A percentile compares a stretch with the other conserved stretches of the same genome.
phyloP scores from a whole-genome alignment of 2,113 vertebrate species.

The Polypterus bichir region DNA sequence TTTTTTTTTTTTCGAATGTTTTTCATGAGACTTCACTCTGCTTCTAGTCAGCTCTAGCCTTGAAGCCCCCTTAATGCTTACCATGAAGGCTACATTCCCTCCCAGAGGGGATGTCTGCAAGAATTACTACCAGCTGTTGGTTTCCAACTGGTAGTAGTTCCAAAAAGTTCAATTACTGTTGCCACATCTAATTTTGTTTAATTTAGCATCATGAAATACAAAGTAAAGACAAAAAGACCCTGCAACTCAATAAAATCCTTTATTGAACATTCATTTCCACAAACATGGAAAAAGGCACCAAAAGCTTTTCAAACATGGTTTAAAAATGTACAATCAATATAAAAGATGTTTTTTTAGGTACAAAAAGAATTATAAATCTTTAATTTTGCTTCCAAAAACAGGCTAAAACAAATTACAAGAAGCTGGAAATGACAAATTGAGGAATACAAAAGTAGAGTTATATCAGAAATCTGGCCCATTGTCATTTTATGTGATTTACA shows the following conservation, averaged over 20 bases:
- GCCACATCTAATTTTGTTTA: too few relatives aligned
- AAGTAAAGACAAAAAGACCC: conserved; percentile 14
- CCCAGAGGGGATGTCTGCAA: too few relatives aligned
- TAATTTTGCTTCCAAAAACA: conserved; percentile 28
- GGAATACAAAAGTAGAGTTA: conserved; percentile 44
- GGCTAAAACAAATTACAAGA: conserved; percentile 26
- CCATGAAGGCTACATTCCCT: too few relatives aligned
- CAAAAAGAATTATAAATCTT: conserved; percentile 23
- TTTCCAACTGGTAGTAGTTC: too few relatives aligned
- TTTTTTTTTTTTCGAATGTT: too few relatives aligned
- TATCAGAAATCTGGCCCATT: conserved; percentile 14
- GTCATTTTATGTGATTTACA: conserved; percentile 46
- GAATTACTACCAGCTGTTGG: too few relatives aligned
- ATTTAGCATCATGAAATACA: too few relatives aligned
- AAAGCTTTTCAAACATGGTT: conserved; percentile 32
- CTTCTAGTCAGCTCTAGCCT: too few relatives aligned
- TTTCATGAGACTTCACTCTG: too few relatives aligned
- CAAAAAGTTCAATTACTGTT: too few relatives aligned
- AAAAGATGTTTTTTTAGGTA: conserved; percentile 31
- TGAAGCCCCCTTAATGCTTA: too few relatives aligned
- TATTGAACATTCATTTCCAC: conserved; percentile 53
- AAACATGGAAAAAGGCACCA: conserved; percentile 37
- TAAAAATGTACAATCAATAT: conserved; percentile 28
- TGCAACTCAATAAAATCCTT: conserved; percentile 45
- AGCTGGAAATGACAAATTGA: conserved; percentile 38